phyloP scores from a whole-genome alignment of 2,797 vertebrate genomes.

The Naso thynnoides region DNA sequence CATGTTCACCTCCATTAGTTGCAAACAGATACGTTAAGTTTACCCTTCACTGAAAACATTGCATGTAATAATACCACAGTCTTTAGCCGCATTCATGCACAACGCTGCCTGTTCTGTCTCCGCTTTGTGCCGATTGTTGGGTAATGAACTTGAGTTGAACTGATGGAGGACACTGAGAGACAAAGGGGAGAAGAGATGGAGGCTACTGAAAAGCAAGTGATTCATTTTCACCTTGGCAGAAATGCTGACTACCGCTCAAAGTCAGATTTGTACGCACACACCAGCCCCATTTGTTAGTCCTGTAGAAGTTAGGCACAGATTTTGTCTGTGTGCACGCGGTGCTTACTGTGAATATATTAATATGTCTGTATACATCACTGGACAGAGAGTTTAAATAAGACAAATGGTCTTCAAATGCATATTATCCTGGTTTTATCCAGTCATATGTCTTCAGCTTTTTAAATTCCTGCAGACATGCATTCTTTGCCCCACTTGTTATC shows the following conservation, averaged over 20 bases:
- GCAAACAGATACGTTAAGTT: too few relatives aligned
- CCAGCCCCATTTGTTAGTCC: constrained; percentile 4
- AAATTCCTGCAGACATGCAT: background rate
- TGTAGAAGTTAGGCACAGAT: background rate
- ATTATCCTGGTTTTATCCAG: background rate
- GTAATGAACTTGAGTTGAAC: constrained; percentile 6
- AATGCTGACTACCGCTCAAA: constrained; percentile 55
- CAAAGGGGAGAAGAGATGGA: constrained; percentile 17
- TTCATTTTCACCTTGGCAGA: constrained; percentile 49
- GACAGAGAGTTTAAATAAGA: background rate
- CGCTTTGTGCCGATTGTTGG: background rate
- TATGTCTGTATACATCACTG: background rate
- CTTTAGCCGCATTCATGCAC: too few relatives aligned
- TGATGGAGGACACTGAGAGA: constrained; percentile 11
- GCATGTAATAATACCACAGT: too few relatives aligned
- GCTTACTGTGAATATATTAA: background rate
- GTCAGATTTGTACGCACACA: constrained; percentile 8
- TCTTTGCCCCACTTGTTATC: constrained; percentile 4
- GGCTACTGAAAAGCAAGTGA: constrained; percentile 20
- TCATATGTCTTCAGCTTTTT: constrained; percentile 19
- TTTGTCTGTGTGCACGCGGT: background rate
- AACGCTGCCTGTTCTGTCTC: background rate
- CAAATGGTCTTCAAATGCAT: background rate
- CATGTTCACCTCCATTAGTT: too few relatives aligned
- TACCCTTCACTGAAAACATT: too few relatives aligned